A percentile compares a stretch with the other conserved stretches of the same genome.
These are phyloP conservation scores for Trissonchulus sp. DNA, from an alignment of 2,888 invertebrate genomes.

Conservation along the genomic window DNA sequence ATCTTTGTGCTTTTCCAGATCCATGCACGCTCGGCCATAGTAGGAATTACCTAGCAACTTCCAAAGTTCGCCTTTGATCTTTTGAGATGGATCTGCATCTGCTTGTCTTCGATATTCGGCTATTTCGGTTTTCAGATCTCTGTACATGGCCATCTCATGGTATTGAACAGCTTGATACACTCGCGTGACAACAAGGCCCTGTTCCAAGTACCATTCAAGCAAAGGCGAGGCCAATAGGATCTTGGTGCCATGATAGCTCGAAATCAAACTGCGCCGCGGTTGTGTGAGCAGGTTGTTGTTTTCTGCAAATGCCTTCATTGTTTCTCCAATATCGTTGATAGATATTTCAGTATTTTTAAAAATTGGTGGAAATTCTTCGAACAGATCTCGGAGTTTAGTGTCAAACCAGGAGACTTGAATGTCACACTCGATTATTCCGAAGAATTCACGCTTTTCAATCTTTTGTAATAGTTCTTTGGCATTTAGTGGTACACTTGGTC, in stretches of 20 bases:
- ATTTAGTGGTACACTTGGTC: background rate
- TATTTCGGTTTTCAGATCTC: background rate
- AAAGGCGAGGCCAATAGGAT: background rate
- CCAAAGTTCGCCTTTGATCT: background rate
- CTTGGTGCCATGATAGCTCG: constrained; percentile 1
- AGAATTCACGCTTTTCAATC: background rate
- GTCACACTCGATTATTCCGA: background rate
- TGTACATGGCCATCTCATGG: background rate
- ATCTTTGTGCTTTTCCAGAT: background rate
- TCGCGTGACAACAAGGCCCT: background rate
- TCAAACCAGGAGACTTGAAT: constrained; percentile 17
- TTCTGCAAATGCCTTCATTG: background rate
- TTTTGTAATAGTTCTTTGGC: background rate
- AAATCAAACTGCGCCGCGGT: background rate
- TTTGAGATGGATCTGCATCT: constrained; percentile 5
- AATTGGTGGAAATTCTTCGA: constrained; percentile 21
- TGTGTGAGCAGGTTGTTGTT: background rate
- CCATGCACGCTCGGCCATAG: constrained; percentile 4
- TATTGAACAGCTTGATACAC: constrained; percentile 10
- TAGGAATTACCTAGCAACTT: constrained; percentile 11
- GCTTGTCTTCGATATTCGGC: background rate
- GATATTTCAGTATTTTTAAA: constrained; percentile 16
- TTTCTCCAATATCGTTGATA: background rate
- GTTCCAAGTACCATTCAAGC: background rate
- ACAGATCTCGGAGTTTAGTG: background rate